Conservation (phyloP, 2,797 vertebrate species). For the Lutjanus campechanus region DNA sequence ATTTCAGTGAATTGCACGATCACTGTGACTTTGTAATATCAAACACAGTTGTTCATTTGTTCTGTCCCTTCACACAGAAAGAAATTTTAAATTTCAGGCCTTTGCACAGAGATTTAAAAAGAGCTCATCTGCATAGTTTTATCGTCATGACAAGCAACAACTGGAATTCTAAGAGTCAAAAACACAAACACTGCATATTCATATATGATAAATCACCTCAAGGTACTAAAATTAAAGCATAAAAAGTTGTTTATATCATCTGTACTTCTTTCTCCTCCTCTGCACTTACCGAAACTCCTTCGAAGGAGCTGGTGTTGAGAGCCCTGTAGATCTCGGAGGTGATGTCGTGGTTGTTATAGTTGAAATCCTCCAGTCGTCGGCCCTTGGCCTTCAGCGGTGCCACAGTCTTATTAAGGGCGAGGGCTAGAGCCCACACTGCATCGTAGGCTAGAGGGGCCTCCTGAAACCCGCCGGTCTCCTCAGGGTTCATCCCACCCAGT, state of each 20-base stretch:
- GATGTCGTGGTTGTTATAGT: conserved; percentile 97
- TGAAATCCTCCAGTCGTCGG: conserved; percentile 93
- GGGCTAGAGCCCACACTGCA: conserved; percentile 94
- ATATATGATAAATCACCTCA: not conserved
- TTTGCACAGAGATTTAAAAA: not conserved
- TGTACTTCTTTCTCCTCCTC: not conserved
- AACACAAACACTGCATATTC: not conserved
- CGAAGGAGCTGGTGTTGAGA: conserved; percentile 96
- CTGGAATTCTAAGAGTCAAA: not conserved
- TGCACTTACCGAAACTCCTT: conserved; percentile 92
- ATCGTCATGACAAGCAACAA: not conserved
- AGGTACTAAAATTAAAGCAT: not conserved
- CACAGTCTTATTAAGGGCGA: conserved; percentile 96
- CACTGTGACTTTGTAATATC: not conserved
- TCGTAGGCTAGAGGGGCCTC: conserved; percentile 96
- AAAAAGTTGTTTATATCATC: not conserved
- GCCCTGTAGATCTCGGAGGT: conserved; percentile 96
- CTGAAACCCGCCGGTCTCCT: conserved; percentile 96
- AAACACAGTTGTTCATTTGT: not conserved
- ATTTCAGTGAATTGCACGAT: not conserved
- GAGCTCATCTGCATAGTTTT: not conserved
- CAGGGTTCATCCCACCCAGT: conserved; percentile 91
- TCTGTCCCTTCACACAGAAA: not conserved
- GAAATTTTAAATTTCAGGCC: not conserved
- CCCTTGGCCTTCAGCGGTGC: conserved; percentile 90